Conservation (phyloP, 2,797 vertebrate species). For the Sebastes reedi region DNA sequence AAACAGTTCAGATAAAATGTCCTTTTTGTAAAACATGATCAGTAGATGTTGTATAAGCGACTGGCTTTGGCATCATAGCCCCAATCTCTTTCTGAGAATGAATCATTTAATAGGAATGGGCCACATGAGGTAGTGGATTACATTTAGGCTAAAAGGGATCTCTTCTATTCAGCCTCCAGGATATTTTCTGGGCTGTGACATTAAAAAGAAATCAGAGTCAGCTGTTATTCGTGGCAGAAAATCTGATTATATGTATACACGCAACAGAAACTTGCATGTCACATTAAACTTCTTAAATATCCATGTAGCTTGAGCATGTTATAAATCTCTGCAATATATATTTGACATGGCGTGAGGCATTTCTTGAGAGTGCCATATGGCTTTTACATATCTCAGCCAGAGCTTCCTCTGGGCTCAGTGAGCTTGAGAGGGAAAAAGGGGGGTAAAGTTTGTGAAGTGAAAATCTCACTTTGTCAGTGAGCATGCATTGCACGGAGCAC, state of each 20-base stretch:
- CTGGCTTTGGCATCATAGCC: neutral
- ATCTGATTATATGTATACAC: constrained; percentile 11
- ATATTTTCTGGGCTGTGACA: constrained; percentile 28
- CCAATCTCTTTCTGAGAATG: constrained; percentile 32
- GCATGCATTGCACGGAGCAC: constrained; percentile 14
- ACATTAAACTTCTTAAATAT: constrained; percentile 25
- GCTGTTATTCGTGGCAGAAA: constrained; percentile 29
- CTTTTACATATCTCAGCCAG: constrained; percentile 37
- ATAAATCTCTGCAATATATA: constrained; percentile 11
- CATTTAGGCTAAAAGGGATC: constrained; percentile 45
- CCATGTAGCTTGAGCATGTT: neutral
- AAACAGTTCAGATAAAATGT: neutral
- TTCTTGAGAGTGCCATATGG: constrained; percentile 48
- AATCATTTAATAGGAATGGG: constrained; percentile 43
- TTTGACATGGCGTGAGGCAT: constrained; percentile 25
- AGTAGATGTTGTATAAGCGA: neutral
- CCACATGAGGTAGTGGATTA: constrained; percentile 24
- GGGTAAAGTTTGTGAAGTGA: constrained; percentile 29
- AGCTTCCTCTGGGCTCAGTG: constrained; percentile 36
- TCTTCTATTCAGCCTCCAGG: constrained; percentile 40
- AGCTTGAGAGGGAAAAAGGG: constrained; percentile 5
- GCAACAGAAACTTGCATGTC: constrained; percentile 21
- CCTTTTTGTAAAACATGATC: neutral
- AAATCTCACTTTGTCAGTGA: constrained; percentile 51
- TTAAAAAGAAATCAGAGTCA: constrained; percentile 30